These are phyloP conservation scores for Zosterops borbonicus DNA, from an alignment of 2,113 vertebrate species.

Conservation along the genomic window DNA sequence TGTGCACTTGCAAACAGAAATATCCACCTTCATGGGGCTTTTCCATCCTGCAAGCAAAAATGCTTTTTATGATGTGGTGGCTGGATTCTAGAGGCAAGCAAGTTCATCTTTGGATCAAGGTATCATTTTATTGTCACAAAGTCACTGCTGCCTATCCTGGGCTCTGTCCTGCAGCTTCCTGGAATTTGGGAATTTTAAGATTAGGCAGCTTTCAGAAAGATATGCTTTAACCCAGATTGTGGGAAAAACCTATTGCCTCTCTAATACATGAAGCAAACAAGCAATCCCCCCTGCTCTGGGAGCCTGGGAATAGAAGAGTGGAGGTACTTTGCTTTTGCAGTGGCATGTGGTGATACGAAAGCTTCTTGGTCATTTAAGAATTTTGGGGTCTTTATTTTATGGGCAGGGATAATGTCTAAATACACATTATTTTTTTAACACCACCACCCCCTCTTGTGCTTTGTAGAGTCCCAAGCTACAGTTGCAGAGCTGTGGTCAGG, in stretches of 20 bases:
- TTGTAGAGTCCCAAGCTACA: constrained; percentile 46
- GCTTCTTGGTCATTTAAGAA: constrained; percentile 31
- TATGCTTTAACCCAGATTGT: background rate
- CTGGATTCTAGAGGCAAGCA: background rate
- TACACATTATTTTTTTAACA: constrained; percentile 60
- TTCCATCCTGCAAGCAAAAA: background rate
- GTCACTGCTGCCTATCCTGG: background rate
- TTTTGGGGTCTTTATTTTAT: constrained; percentile 64
- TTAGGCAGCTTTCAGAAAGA: background rate
- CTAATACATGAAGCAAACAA: constrained; percentile 9
- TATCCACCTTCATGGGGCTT: accelerated
- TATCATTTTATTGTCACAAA: background rate
- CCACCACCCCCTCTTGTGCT: constrained; percentile 28
- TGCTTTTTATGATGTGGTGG: background rate
- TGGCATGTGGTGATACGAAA: background rate
- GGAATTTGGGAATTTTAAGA: background rate
- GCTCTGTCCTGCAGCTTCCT: background rate
- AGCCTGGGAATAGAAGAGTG: background rate
- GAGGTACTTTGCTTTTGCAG: background rate
- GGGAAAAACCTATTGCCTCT: background rate
- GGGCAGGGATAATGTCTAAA: constrained; percentile 58
- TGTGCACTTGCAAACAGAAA: background rate
- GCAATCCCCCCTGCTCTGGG: background rate
- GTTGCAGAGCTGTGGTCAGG: constrained; percentile 58
- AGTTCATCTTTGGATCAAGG: background rate